phyloP scores from a whole-genome alignment of 2,797 vertebrate genomes.

The Thamnophis elegans region DNA sequence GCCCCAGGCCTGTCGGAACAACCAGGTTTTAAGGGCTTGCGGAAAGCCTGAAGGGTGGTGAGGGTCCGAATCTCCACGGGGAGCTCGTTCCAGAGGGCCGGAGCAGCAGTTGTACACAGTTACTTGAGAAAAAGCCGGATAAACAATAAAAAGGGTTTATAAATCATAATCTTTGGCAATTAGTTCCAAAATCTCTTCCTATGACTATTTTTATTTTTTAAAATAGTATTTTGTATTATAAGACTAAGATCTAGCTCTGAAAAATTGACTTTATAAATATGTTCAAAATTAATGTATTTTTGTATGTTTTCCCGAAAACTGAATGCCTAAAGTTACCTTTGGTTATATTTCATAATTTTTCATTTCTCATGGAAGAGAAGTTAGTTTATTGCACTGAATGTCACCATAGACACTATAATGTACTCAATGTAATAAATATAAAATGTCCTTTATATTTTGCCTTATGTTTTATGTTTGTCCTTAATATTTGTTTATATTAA shows the following conservation, averaged over 20 bases:
- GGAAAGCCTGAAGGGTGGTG: too few species aligned
- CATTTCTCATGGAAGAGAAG: not conserved
- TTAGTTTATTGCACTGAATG: not conserved
- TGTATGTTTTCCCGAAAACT: not conserved
- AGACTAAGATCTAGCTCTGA: not conserved
- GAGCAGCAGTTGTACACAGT: not conserved
- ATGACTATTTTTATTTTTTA: not conserved
- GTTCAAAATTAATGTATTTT: not conserved
- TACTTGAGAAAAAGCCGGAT: not conserved
- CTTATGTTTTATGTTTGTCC: not conserved
- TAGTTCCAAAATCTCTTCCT: not conserved
- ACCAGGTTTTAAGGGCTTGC: too few species aligned
- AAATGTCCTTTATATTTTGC: not conserved
- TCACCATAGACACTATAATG: not conserved
- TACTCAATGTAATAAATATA: not conserved
- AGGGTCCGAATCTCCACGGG: too few species aligned
- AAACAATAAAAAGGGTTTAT: not conserved
- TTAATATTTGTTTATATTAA: not conserved
- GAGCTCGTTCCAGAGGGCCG: too few species aligned
- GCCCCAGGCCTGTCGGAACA: too few species aligned
- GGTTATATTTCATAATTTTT: not conserved
- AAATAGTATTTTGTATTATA: not conserved
- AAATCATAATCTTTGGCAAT: not conserved
- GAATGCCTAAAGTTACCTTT: conserved; percentile 8
- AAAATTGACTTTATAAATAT: not conserved